Base-by-base conservation (phyloP, 1,140 invertebrate genomes). In the Ptiloglossa arizonensis region DNA sequence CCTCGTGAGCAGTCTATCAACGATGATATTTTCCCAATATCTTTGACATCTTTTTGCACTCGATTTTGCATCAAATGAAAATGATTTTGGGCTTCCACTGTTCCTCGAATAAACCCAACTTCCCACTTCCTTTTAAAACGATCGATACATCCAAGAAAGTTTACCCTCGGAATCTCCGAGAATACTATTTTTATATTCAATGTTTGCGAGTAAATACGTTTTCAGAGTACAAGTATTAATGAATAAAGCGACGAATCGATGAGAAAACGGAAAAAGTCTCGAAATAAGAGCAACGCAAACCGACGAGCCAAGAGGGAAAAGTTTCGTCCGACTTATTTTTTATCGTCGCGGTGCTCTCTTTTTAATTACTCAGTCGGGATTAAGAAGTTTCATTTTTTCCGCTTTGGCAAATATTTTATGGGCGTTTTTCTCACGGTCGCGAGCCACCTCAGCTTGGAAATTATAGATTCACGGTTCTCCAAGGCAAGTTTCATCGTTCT, bases 361-460 rank as follows among this genome's bases (percentile, higher is more conserved):
- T 57, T 46, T 32, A 70, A 57, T 59, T 50, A 35, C 44, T 35
- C 44, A 13, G n/a, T 17, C 5, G 2, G 29, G 13, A 32, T 48
- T 48, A 60, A 71, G 29, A n/a, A 50, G 19, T 60, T 50, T 46
- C 44, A 60, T 22, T 35, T 60, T 38, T 50, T 9, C 15, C 17
- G 13, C 46, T 60, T 24, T 27, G 11, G 27, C 29, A 29, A 48
- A 24, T 22, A 32, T 27, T 44, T 59, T 19, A 32, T 2, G 27
- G 1, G 13, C 24, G 24, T 56, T 56, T n/a, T 24, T 69, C 38
- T 69, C 67, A 17, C 24, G 24, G 24, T n/a, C n/a, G 29, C 19
- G 19, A 8, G 29, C 27, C 17, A n/a, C 8, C 19, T 41, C 15
- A 2, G 2, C 32, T 4, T 38, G 17, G 24, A 52, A 56, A 56